phyloP scores from a whole-genome alignment of 2,888 invertebrate genomes.

The Pollenia angustigena region DNA sequence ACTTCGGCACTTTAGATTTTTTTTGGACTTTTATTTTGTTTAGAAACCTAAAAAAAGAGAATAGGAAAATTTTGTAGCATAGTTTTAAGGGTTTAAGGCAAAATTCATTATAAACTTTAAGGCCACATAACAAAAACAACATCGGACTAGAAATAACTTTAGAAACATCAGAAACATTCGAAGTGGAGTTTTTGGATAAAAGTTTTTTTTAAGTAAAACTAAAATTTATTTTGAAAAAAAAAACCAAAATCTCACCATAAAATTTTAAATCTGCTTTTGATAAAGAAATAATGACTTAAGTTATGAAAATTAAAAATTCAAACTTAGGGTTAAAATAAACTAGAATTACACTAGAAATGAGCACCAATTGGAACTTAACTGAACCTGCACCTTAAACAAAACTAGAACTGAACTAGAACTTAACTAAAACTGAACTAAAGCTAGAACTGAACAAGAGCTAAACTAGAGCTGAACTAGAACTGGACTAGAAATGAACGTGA shows the following conservation, averaged over 20 bases:
- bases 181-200: neutral
- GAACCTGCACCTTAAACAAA: too few species aligned
- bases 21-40: constrained; percentile 8
- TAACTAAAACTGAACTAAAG: too few species aligned
- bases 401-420: too few species aligned
- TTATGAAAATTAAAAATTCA: too few species aligned
- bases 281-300: too few species aligned
- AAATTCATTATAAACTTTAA: constrained; percentile 62
- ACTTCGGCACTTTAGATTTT: constrained; percentile 3
- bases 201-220: neutral
- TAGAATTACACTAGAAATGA: too few species aligned
- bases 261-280: too few species aligned
- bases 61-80: constrained; percentile 24
- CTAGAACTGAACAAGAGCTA: too few species aligned
- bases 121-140: constrained; percentile 34
- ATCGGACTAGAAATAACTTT: neutral
- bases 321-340: too few species aligned
- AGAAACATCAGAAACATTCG: neutral
- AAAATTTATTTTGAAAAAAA: neutral
- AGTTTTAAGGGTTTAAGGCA: constrained; percentile 58
- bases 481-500: too few species aligned
- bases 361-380: too few species aligned
- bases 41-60: neutral
- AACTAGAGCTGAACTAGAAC: too few species aligned
- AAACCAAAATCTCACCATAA: neutral